These are phyloP conservation scores for Phortica variegata DNA, from an alignment of 1,140 invertebrate genomes.

Conservation along the genomic window DNA sequence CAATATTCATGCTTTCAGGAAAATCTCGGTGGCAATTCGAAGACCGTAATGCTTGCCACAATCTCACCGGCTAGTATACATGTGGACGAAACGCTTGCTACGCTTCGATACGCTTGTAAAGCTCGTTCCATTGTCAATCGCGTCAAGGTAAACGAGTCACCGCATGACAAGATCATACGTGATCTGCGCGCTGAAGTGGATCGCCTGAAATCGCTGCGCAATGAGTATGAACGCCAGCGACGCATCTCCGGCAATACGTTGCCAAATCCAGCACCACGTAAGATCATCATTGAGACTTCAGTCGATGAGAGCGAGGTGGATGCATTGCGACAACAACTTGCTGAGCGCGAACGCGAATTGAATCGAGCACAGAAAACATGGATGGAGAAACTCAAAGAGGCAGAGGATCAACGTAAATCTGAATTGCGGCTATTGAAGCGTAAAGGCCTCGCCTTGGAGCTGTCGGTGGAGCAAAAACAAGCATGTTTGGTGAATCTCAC, in stretches of 20 bases:
- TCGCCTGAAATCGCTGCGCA: slow-evolving; percentile 61
- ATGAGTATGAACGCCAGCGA: slow-evolving; percentile 61
- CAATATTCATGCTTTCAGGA: slow-evolving; percentile 61
- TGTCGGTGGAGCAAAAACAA: slow-evolving; percentile 55
- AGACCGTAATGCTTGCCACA: slow-evolving; percentile 84
- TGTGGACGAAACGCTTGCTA: slow-evolving; percentile 80
- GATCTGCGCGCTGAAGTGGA: slow-evolving; percentile 80
- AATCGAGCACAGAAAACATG: slow-evolving; percentile 62
- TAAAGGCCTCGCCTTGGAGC: slow-evolving; percentile 61
- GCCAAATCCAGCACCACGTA: slow-evolving; percentile 40
- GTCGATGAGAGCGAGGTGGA: slow-evolving; percentile 58
- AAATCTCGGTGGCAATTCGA: slow-evolving; percentile 88
- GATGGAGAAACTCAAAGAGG: slow-evolving; percentile 62
- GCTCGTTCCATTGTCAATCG: slow-evolving; percentile 92
- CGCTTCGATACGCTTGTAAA: slow-evolving; percentile 82
- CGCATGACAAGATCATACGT: slow-evolving; percentile 80
- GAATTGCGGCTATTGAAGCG: slow-evolving; percentile 61
- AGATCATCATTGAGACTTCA: slow-evolving; percentile 52
- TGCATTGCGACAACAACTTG: slow-evolving; percentile 61
- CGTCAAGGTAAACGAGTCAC: slow-evolving; percentile 89
- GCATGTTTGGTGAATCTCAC: slow-evolving; percentile 68
- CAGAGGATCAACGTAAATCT: slow-evolving; percentile 61
- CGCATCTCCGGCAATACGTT: slow-evolving; percentile 35
- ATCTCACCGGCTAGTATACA: slow-evolving; percentile 77
- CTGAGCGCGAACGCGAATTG: slow-evolving; percentile 64